These are phyloP conservation scores for Oceanodroma leucorhoa DNA, from an alignment of 2,797 vertebrate genomes.

Conservation along the genomic window DNA sequence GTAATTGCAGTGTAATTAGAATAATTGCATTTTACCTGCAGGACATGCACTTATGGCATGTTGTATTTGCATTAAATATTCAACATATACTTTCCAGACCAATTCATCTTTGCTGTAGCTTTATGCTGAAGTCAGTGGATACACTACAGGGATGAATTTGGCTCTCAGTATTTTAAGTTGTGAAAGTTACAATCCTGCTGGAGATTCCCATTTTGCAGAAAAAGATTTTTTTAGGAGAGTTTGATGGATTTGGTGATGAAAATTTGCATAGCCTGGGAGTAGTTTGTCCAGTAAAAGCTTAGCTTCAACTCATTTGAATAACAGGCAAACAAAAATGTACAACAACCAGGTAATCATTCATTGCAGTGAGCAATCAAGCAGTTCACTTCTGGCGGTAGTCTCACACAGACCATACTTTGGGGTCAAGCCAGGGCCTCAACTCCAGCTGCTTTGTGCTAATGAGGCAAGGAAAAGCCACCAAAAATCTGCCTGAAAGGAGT, in stretches of 20 bases:
- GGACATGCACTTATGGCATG: constrained; percentile 33
- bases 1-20: constrained; percentile 64
- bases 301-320: neutral
- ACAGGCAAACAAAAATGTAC: neutral
- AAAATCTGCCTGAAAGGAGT: neutral
- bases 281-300: neutral
- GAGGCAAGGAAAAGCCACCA: neutral
- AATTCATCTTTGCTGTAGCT: neutral
- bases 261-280: neutral
- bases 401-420: neutral
- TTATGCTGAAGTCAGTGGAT: neutral
- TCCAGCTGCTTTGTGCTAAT: constrained; percentile 34
- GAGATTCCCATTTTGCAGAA: neutral
- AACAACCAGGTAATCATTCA: neutral
- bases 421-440: constrained; percentile 12
- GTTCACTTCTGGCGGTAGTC: neutral
- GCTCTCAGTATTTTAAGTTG: neutral
- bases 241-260: neutral
- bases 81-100: constrained; percentile 11
- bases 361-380: neutral
- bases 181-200: neutral
- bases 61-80: constrained; percentile 54
- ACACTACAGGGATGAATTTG: neutral
- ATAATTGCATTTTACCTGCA: constrained; percentile 59
- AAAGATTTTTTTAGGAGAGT: neutral